A percentile compares a stretch with the other conserved stretches of the same genome.
Evolutionary conservation across 2,113 vertebrate genomes (phyloP).

Genomic region (Nothoprocta perdicaria): DNA sequence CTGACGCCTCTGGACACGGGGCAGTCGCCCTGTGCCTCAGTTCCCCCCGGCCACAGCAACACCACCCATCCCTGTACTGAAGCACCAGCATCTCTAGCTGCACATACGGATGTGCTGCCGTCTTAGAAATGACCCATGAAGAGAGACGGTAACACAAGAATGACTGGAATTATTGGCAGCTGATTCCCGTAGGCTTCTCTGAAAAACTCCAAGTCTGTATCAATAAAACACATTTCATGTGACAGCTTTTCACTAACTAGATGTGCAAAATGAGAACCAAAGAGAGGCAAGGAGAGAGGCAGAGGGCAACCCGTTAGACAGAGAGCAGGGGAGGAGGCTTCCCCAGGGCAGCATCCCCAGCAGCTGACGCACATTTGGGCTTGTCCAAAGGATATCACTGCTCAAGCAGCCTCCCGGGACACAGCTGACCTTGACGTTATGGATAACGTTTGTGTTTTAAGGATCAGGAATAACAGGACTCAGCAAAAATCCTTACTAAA

Average conservation of each 20-base stretch:
- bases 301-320: neutral
- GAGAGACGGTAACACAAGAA: neutral
- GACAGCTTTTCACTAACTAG: neutral
- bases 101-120: neutral
- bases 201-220: neutral
- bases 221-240: neutral
- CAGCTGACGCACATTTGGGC: neutral
- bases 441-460: neutral
- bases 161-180: neutral
- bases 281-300: neutral
- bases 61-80: neutral
- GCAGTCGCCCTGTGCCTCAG: conserved; percentile 37
- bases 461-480: neutral
- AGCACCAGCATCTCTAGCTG: conserved; percentile 10
- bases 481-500: neutral
- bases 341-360: neutral
- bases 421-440: neutral
- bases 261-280: neutral
- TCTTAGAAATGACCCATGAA: neutral
- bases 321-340: neutral
- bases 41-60: conserved; percentile 26
- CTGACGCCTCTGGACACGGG: conserved; percentile 52
- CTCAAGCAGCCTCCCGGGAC: neutral
- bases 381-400: neutral
- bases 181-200: neutral